A percentile compares a stretch with the other conserved stretches of the same genome.
Conservation (phyloP, 2,888 invertebrate genomes). For the Periphyllus acericola region DNA sequence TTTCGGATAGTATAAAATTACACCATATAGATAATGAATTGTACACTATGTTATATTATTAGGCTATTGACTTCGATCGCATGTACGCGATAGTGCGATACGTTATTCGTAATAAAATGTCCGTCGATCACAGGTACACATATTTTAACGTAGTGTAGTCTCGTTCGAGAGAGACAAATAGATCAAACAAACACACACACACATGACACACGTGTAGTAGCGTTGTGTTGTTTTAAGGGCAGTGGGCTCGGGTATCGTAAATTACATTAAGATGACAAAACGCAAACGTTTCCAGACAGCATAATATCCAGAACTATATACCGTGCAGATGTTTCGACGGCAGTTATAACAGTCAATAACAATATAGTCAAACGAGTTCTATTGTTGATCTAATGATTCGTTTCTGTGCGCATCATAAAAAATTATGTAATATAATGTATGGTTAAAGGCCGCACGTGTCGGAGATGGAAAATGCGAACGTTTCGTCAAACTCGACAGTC, state of each 20-base stretch:
- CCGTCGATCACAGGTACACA: neutral
- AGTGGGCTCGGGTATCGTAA: neutral
- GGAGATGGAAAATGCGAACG: neutral
- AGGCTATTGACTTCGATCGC: neutral
- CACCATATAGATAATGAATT: neutral
- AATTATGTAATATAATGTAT: too few relatives aligned
- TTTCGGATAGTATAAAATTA: constrained; percentile 47
- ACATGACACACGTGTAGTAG: neutral
- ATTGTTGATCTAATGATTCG: constrained; percentile 13
- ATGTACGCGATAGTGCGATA: neutral
- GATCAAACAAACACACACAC: neutral
- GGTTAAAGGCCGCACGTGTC: neutral
- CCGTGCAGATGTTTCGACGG: constrained; percentile 42
- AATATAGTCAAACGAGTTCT: constrained; percentile 28
- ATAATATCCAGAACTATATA: constrained; percentile 13
- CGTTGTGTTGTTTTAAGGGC: constrained; percentile 20
- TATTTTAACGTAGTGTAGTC: too few relatives aligned
- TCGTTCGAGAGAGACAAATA: too few relatives aligned
- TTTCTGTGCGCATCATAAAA: neutral
- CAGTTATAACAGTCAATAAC: constrained; percentile 23
- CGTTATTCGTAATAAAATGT: neutral
- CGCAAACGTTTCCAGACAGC: constrained; percentile 2
- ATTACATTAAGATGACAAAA: constrained; percentile 23
- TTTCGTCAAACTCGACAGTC: neutral
- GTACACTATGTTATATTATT: neutral